Conservation (phyloP, 1,140 invertebrate genomes). For the Bursaphelenchus mucronatus region DNA sequence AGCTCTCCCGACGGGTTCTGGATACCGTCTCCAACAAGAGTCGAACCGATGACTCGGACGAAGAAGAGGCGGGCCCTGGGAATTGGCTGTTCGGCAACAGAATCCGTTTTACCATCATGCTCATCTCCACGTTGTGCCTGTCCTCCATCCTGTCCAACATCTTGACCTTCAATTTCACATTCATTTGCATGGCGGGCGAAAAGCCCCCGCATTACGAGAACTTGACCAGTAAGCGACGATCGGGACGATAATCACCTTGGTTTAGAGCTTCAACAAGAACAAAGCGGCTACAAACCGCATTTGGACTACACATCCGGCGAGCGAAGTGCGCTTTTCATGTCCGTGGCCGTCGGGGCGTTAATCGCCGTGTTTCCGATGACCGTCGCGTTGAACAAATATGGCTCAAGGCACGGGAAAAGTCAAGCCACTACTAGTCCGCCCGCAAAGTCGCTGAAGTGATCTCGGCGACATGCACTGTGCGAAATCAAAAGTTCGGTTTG, state of each 20-base stretch:
- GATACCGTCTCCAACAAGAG: slow-evolving; percentile 4
- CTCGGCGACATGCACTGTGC: neutral
- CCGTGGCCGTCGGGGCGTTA: slow-evolving; percentile 57
- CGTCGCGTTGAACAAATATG: slow-evolving; percentile 50
- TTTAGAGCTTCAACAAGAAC: slow-evolving; percentile 14
- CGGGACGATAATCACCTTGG: neutral
- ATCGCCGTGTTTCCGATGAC: slow-evolving; percentile 57
- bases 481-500: neutral
- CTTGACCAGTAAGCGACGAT: slow-evolving; percentile 23
- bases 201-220: slow-evolving; percentile 38
- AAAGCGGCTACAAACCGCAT: slow-evolving; percentile 39
- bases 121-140: slow-evolving; percentile 54
- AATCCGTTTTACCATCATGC: slow-evolving; percentile 56
- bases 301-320: slow-evolving; percentile 50
- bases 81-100: slow-evolving; percentile 45
- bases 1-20: slow-evolving; percentile 15
- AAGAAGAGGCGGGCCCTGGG: slow-evolving; percentile 33
- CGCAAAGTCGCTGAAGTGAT: too few species aligned
- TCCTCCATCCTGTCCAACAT: slow-evolving; percentile 58
- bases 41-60: slow-evolving; percentile 11
- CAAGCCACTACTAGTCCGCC: too few species aligned
- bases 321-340: slow-evolving; percentile 52
- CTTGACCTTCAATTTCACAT: slow-evolving; percentile 59
- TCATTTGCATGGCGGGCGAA: slow-evolving; percentile 57
- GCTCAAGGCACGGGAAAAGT: slow-evolving; percentile 33